Conservation (phyloP, 2,888 invertebrate species). For the Harpalus rufipes region DNA sequence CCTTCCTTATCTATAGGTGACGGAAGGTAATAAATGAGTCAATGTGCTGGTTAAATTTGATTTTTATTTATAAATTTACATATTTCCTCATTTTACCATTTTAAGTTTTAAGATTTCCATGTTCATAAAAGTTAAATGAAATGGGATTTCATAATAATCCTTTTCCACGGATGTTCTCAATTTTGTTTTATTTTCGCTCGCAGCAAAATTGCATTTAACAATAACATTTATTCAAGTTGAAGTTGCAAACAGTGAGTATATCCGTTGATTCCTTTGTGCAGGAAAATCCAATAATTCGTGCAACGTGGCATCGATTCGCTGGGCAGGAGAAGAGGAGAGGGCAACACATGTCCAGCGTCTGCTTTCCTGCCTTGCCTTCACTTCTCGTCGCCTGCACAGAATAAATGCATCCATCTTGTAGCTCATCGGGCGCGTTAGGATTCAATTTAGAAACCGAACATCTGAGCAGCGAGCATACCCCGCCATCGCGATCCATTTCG, state of each 20-base stretch:
- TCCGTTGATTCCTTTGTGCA: constrained; percentile 41
- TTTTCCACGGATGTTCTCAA: not conserved
- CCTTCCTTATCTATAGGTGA: no score
- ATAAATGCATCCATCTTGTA: constrained; percentile 65
- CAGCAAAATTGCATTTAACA: not conserved
- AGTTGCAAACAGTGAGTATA: constrained; percentile 14
- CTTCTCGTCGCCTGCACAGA: constrained; percentile 15
- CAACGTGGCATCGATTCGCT: constrained; percentile 24
- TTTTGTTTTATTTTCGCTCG: not conserved
- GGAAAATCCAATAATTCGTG: constrained; percentile 48
- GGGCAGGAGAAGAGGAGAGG: not conserved
- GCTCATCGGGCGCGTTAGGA: constrained; percentile 62
- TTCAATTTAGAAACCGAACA: constrained; percentile 62
- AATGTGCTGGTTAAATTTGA: no score
- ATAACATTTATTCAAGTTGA: not conserved
- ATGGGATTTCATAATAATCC: not conserved
- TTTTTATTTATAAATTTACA: no score
- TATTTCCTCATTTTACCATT: no score
- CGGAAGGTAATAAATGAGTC: no score
- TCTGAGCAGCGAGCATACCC: constrained; percentile 12
- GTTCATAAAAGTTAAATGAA: no score
- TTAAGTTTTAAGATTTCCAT: no score
- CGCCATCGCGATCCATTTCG: constrained; percentile 43
- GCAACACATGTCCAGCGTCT: constrained; percentile 51
- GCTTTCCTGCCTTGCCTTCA: not conserved